Evolutionary conservation across 1,140 invertebrate species (phyloP), one percentile per base, ranked within the genome.

Genomic region (Nymphalis io): DNA sequence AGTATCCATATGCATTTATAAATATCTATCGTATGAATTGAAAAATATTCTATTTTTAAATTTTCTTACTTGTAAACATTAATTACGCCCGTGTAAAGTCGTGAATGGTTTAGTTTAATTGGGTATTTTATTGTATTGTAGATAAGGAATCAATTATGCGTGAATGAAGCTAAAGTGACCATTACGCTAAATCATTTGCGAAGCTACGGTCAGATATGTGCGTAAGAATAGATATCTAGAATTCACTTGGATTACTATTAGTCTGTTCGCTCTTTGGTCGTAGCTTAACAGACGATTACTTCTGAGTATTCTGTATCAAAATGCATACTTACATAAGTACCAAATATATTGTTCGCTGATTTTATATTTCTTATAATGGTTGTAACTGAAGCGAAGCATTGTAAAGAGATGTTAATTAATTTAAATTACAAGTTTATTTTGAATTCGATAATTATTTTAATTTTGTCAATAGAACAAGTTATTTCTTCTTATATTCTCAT

Each of bases 1-100:
- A 63, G 60, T 63, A 63, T 51, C 16, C 44, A 59, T 48, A 46
- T 48, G 60, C 60, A 62, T 62, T 63, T 51, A 23, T 55, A 55
- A 53, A 53, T 55, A 55, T 55, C 51, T 23, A 55, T 23, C 23
- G 21, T 23, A 27, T 55, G 21, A n/a, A n/a, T 13, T 44, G 40
- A 55, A 48, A 48, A 48, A 61, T 23, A 27, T 44, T 27, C 6
- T 48, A 16, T 48, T 33, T 27, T 60, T 42, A 13, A 42, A 44
- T 23, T 46, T 46, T 60, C 42, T 60, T 62, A 4, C 27, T 48
- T 11, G 12, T 53, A 10, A 53, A 53, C 48, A 53, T 23, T 53
- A 20, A 53, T 53, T 21, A 53, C 20, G 48, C 18, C 20, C 48
- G 48, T 53, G 62, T 64, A 55, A 40, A 51, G 55, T 55, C 33